Percentiles rank a stretch among this genome's conserved stretches.
Conservation (phyloP, 1,140 invertebrate genomes). For the Drosophila kanapiae region DNA sequence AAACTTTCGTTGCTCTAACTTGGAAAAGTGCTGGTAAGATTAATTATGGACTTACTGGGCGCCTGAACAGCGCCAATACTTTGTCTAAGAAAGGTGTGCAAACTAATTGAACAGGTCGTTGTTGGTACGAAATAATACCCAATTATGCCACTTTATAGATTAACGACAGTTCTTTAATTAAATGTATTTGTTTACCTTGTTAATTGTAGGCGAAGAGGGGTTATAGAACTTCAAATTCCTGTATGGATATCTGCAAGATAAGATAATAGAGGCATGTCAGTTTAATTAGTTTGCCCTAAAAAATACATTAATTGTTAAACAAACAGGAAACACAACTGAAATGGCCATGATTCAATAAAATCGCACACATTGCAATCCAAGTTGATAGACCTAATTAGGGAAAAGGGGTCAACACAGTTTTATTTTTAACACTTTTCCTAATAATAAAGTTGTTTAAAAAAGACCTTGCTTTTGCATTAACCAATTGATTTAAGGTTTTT, state of each 20-base stretch:
- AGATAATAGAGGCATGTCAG: not conserved
- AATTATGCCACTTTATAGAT: not conserved
- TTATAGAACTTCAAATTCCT: slow-evolving; percentile 7
- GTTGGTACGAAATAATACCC: not conserved
- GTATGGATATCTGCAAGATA: not conserved
- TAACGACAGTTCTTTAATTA: too few species aligned
- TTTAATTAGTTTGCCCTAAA: not conserved
- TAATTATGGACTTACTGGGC: slow-evolving; percentile 10
- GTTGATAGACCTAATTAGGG: not conserved
- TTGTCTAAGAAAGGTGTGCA: not conserved
- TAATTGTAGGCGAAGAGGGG: not conserved
- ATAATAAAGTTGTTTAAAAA: not conserved
- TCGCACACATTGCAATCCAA: not conserved
- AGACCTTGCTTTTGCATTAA: not conserved
- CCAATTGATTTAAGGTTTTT: not conserved
- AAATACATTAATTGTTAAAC: not conserved
- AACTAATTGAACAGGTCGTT: not conserved
- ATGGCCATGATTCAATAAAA: not conserved
- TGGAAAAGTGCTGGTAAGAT: slow-evolving; percentile 18
- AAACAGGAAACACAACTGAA: not conserved
- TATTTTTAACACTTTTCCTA: not conserved
- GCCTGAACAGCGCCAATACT: slow-evolving; percentile 2
- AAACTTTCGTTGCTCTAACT: slow-evolving; percentile 35
- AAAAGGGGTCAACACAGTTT: not conserved
- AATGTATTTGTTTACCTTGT: not conserved